Percentiles rank a stretch among this genome's conserved stretches.
Conservation (phyloP, 2,113 vertebrate species). For the Oreotrochilus melanogaster region DNA sequence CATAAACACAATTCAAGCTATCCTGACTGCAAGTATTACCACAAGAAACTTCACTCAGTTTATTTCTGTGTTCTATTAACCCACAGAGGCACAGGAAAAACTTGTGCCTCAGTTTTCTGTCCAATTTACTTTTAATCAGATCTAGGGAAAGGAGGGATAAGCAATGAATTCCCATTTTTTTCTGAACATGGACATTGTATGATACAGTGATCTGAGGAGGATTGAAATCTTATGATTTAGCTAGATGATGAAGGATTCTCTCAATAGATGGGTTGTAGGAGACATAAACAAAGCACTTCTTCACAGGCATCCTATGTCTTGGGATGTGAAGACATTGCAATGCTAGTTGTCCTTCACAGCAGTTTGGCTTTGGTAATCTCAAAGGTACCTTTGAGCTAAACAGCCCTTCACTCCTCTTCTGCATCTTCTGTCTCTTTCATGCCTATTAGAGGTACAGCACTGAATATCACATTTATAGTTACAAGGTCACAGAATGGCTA, state of each 20-base stretch:
- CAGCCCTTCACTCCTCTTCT: constrained; percentile 4
- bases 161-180: neutral
- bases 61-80: neutral
- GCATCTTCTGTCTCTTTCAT: constrained; percentile 20
- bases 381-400: constrained; percentile 32
- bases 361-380: constrained; percentile 49
- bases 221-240: neutral
- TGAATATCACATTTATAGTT: neutral
- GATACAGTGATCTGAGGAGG: neutral
- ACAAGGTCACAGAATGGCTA: constrained; percentile 11
- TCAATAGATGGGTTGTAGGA: neutral
- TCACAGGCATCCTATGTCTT: neutral
- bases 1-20: neutral
- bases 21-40: neutral
- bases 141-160: neutral
- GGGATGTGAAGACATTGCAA: neutral
- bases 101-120: neutral
- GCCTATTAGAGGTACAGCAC: neutral
- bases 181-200: neutral
- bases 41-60: neutral
- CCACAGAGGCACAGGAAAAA: neutral
- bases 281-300: neutral
- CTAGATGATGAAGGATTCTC: neutral
- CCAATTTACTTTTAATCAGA: neutral
- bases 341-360: constrained; percentile 9